A percentile compares a stretch with the other conserved stretches of the same genome.
phyloP scores from a whole-genome alignment of 2,113 vertebrate genomes.

The Macrotus californicus region DNA sequence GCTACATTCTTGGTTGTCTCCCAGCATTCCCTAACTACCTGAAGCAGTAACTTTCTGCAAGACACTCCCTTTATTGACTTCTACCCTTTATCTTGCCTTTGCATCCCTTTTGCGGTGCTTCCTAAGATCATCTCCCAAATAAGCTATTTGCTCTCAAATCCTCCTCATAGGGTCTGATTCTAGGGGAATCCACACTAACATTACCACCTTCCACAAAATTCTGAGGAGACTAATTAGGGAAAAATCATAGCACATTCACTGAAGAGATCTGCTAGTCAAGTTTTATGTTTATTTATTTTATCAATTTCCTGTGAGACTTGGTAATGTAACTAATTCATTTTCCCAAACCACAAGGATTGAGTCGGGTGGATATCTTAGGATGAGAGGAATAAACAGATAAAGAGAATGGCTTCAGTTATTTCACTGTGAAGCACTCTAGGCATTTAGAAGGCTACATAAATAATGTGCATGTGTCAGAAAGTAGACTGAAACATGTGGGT shows the following conservation, averaged over 20 bases:
- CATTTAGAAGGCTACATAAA: not conserved
- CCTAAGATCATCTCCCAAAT: not conserved
- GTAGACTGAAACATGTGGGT: not conserved
- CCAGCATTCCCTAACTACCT: not conserved
- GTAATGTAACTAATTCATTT: not conserved
- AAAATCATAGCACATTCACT: not conserved
- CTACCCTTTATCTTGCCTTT: not conserved
- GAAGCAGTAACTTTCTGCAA: not conserved
- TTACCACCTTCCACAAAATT: not conserved
- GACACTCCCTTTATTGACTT: not conserved
- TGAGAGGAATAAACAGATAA: not conserved
- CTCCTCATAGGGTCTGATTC: not conserved
- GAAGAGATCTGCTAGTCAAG: not conserved
- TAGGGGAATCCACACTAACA: not conserved
- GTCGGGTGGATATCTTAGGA: not conserved
- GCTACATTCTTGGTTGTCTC: not conserved
- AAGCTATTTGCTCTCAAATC: not conserved
- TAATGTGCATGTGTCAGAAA: constrained; percentile 6
- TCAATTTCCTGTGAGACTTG: not conserved
- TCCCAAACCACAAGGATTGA: not conserved
- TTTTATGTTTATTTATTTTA: not conserved
- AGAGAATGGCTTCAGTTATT: not conserved
- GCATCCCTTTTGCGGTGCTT: not conserved
- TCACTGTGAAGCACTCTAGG: not conserved
- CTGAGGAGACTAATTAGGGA: not conserved